phyloP scores from a whole-genome alignment of 2,113 vertebrate genomes.

The Elephantulus edwardii region DNA sequence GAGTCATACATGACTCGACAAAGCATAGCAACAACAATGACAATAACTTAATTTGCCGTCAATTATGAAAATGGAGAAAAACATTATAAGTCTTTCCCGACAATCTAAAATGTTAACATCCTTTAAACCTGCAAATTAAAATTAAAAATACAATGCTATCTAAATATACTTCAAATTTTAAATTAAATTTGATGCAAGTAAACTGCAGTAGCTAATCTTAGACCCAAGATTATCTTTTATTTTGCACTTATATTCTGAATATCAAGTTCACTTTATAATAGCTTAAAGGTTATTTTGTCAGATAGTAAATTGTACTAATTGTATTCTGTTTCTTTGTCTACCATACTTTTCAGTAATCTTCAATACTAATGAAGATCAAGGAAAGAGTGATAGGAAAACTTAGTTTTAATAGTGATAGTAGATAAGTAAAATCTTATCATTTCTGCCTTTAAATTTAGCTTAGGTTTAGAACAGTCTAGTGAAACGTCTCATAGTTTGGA shows the following conservation, averaged over 20 bases:
- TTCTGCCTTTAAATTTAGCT: not conserved
- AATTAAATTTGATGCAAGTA: constrained; percentile 1
- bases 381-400: not conserved
- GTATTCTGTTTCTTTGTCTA: not conserved
- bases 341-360: not conserved
- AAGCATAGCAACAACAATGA: no score
- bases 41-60: no score
- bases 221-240: not conserved
- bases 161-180: not conserved
- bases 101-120: not conserved
- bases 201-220: not conserved
- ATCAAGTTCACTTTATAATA: not conserved
- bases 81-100: not conserved
- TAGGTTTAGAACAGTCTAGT: constrained; percentile 6
- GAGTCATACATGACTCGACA: no score
- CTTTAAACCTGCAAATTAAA: not conserved
- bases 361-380: not conserved
- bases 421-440: not conserved
- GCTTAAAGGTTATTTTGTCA: constrained; percentile 4
- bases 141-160: not conserved
- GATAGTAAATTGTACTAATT: not conserved
- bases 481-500: constrained; percentile 1
- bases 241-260: not conserved
- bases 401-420: not conserved
- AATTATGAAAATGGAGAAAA: not conserved